Conservation (phyloP, 23 tunicate genomes). For the Clavelina lepadiformis region DNA sequence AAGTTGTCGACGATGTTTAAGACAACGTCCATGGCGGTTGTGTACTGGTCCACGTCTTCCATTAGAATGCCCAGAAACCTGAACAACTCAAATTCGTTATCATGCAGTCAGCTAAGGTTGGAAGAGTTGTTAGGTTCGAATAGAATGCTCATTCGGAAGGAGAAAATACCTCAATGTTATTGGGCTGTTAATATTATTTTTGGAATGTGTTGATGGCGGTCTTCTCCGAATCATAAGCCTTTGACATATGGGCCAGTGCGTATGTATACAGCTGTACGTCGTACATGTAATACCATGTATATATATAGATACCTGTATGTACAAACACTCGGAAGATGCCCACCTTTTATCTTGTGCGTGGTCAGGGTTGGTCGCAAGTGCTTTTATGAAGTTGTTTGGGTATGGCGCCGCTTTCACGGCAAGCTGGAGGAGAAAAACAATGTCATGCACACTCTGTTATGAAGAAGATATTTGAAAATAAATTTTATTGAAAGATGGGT, state of each 20-base stretch:
- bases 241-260: too few species aligned
- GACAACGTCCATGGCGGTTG: constrained; percentile 87
- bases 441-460: background rate
- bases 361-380: constrained; percentile 50
- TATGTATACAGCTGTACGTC: too few species aligned
- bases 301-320: too few species aligned
- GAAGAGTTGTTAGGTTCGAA: too few species aligned
- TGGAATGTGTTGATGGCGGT: too few species aligned
- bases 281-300: too few species aligned
- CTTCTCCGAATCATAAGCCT: too few species aligned
- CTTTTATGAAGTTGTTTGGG: constrained; percentile 66
- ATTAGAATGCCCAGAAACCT: constrained; percentile 53
- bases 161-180: too few species aligned
- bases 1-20: constrained; percentile 64
- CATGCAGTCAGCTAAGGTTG: too few species aligned
- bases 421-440: constrained; percentile 33
- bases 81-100: constrained; percentile 5
- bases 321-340: too few species aligned
- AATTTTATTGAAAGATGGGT: background rate
- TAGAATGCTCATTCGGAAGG: too few species aligned
- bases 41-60: constrained; percentile 81
- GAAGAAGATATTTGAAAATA: background rate
- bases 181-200: too few species aligned
- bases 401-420: constrained; percentile 95
- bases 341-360: constrained; percentile 46